phyloP scores from a whole-genome alignment of 1,140 invertebrate genomes.

The Drosophila funebris region DNA sequence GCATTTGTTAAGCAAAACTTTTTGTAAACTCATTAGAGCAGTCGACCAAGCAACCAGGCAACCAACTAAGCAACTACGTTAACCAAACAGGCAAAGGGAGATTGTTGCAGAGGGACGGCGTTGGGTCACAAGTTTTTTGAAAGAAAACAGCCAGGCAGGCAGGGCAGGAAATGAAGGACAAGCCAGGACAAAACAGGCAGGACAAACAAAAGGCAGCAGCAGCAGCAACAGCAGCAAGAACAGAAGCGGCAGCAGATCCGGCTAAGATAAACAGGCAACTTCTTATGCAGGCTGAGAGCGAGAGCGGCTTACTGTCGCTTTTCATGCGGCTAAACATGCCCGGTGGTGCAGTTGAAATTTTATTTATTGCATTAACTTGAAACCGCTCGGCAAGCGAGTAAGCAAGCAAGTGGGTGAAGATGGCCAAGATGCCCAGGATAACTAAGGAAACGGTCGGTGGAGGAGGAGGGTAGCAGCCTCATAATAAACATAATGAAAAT shows the following conservation, averaged over 20 bases:
- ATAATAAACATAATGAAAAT: slow-evolving; percentile 80
- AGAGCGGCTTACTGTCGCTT: slow-evolving; percentile 71
- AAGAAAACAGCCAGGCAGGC: slow-evolving; percentile 62
- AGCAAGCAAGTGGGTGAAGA: slow-evolving; percentile 1
- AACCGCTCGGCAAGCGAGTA: slow-evolving; percentile 32
- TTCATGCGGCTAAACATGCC: slow-evolving; percentile 80
- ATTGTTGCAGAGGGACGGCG: neutral
- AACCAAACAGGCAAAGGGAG: slow-evolving; percentile 53
- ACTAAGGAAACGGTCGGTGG: neutral
- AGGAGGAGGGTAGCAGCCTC: neutral
- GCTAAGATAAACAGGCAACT: slow-evolving; percentile 77
- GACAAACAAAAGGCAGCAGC: slow-evolving; percentile 65
- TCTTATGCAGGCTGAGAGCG: slow-evolving; percentile 61
- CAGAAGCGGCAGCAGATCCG: slow-evolving; percentile 1
- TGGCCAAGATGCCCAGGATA: too few species aligned
- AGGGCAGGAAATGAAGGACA: slow-evolving; percentile 2
- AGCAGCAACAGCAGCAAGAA: neutral
- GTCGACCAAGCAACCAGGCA: slow-evolving; percentile 64
- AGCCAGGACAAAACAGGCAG: slow-evolving; percentile 35
- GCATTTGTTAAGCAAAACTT: slow-evolving; percentile 75
- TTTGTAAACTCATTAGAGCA: slow-evolving; percentile 81
- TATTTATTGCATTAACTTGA: slow-evolving; percentile 82
- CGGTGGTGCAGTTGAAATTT: slow-evolving; percentile 78
- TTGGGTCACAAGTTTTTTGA: slow-evolving; percentile 51
- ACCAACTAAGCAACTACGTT: slow-evolving; percentile 61